Evolutionary conservation across 2,888 invertebrate genomes (phyloP).

Genomic region (Hyposoter didymator): DNA sequence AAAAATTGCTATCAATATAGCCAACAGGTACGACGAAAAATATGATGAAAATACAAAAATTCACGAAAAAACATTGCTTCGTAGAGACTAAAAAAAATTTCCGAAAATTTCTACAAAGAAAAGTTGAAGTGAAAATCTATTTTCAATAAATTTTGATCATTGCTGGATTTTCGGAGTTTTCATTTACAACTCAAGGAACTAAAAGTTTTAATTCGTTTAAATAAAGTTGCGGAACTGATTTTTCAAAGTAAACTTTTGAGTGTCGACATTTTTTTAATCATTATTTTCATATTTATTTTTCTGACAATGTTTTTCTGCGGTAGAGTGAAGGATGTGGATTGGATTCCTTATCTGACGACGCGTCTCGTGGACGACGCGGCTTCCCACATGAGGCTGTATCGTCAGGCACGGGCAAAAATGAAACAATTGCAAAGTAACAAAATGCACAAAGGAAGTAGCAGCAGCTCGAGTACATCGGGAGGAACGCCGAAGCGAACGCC

Average conservation of each 20-base stretch:
- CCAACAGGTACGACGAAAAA: constrained; percentile 84
- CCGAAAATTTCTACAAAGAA: neutral
- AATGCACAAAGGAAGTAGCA: constrained; percentile 77
- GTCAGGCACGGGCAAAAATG: constrained; percentile 88
- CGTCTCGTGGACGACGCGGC: constrained; percentile 96
- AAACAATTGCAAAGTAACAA: constrained; percentile 76
- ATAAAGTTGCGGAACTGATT: too few relatives aligned
- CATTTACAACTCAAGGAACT: neutral
- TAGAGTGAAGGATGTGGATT: constrained; percentile 93
- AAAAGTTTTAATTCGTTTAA: neutral
- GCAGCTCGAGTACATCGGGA: constrained; percentile 80
- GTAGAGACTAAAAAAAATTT: neutral
- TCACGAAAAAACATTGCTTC: too few relatives aligned
- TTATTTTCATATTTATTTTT: too few relatives aligned
- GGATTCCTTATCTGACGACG: constrained; percentile 95
- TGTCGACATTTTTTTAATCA: too few relatives aligned
- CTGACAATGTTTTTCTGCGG: neutral
- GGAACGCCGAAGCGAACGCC: constrained; percentile 84
- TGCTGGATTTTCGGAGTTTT: neutral
- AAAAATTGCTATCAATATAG: constrained; percentile 88
- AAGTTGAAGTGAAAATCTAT: neutral
- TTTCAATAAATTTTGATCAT: neutral
- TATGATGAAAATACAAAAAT: constrained; percentile 7
- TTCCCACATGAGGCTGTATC: constrained; percentile 93
- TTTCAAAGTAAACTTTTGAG: too few relatives aligned